Base-by-base conservation (phyloP, 2,888 invertebrate species). In the Malacosoma neustria region DNA sequence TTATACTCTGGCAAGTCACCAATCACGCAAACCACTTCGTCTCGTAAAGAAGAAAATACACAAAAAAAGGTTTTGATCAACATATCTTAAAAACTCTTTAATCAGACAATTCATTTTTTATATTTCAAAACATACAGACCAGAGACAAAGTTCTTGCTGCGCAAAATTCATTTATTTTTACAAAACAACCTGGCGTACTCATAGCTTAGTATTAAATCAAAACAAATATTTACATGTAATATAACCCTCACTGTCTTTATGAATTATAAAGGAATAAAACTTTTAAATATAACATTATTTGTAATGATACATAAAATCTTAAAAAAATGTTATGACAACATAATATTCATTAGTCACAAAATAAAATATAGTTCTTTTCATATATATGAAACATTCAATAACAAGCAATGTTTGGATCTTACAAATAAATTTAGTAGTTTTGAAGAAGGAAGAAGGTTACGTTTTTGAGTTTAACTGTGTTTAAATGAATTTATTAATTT, bases 1-100 rank as follows among this genome's bases (percentile, higher is more conserved):
- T 57, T 52, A 61, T 64, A 75, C 72, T 71, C 81, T 77, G 76
- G 77, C 75, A 56, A 72, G 72, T 72, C 70, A 76, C 69, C 65
- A 58, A 66, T 58, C 54, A 64, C 65, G 57, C 61, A 53, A 48
- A 42, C 57, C 58, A 66, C 58, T 54, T 46, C 59, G 63, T 61
- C 68, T 59, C 58, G 38, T 22, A 9, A 22, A 22, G 22, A 22
- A 22, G 22, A 22, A 22, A 22, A 22, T 22, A 22, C 5, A 7
- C 9, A 7, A 22, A 5, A 22, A 22, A 2, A 22, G 22, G 9
- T 7, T 22, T 22, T 22, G 22, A 22, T 7, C 22, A 22, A 9
- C 22, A 22, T 22, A 7, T 22, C 9, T 22, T 22, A 22, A 4
- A 22, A 22, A 22, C n/a, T n/a, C n/a, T n/a, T n/a, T n/a, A n/a